Evolutionary conservation across 2,113 vertebrate genomes (phyloP).

Genomic region (Scalopus aquaticus): DNA sequence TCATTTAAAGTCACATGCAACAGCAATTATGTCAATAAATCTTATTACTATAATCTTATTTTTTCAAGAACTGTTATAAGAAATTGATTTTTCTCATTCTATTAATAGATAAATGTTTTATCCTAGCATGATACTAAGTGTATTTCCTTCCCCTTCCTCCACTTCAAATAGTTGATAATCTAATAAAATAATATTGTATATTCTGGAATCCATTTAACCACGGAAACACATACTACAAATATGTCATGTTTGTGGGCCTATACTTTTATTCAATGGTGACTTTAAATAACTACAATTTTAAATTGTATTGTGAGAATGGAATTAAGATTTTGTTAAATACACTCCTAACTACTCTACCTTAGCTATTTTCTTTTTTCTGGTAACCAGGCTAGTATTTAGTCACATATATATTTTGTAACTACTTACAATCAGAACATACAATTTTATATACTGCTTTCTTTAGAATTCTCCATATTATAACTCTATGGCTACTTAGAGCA

Average conservation of each 20-base stretch:
- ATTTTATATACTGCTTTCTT: not conserved
- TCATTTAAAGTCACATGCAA: not conserved
- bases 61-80: not conserved
- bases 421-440: not conserved
- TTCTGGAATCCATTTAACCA: not conserved
- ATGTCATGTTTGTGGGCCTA: not conserved
- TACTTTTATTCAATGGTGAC: not conserved
- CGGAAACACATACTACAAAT: not conserved
- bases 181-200: not conserved
- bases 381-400: not conserved
- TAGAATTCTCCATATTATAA: no score
- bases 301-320: not conserved
- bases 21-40: not conserved
- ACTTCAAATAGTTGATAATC: not conserved
- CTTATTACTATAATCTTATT: not conserved
- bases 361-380: not conserved
- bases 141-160: not conserved
- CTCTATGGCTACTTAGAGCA: no score
- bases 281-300: not conserved
- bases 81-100: not conserved
- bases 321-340: not conserved
- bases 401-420: not conserved
- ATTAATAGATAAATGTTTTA: not conserved
- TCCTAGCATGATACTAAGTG: not conserved
- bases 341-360: not conserved